Evolutionary conservation across 2,888 invertebrate species (phyloP), one percentile per base, ranked within the genome.

Genomic region (Ormyrus thymus): DNA sequence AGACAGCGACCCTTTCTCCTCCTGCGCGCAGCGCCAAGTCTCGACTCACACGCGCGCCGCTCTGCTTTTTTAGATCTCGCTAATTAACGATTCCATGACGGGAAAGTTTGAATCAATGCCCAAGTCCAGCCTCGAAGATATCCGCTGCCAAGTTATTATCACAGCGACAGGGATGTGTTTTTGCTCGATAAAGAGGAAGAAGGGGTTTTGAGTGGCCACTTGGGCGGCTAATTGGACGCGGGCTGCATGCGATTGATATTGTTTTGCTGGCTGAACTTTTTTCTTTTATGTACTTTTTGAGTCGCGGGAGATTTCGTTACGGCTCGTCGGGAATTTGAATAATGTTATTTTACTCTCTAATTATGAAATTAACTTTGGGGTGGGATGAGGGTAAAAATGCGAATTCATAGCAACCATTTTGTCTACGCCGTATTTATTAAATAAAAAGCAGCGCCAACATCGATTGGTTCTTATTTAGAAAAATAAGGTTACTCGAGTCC

Each of bases 1-100:
- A 89, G 89, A 88, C 88, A 86, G 86, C 86, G 86, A 85, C 79
- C 88, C 87, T 86, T 86, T 87, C 78, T 62, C 72, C 50, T 50
- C 85, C 13, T 43, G 53, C 56, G 13, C 1, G 55, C 75, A 69
- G 29, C 29, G 29, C 29, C 4, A 29, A 29, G 29, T 29, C 29
- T 29, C 29, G 29, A 29, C 29, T 29, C 29, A 29, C 29, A 29
- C 29, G 29, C 29, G 29, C 68, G 79, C 74, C 78, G 84, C 84
- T 83, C 85, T 85, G 79, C 78, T 58, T 29, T 58, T 10, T 58
- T n/a, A 80, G 11, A 77, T 85, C 86, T 87, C 86, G 87, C 87
- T 89, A 88, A 89, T 89, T 88, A 88, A 88, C 88, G 87, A 84
- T 84, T 79, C 69, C 50, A 48, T 50, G 8, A 10, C n/a, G 10